Percentiles rank a stretch among this genome's conserved stretches.
Conservation (phyloP, 2,797 vertebrate genomes). For the Salmo trutta region DNA sequence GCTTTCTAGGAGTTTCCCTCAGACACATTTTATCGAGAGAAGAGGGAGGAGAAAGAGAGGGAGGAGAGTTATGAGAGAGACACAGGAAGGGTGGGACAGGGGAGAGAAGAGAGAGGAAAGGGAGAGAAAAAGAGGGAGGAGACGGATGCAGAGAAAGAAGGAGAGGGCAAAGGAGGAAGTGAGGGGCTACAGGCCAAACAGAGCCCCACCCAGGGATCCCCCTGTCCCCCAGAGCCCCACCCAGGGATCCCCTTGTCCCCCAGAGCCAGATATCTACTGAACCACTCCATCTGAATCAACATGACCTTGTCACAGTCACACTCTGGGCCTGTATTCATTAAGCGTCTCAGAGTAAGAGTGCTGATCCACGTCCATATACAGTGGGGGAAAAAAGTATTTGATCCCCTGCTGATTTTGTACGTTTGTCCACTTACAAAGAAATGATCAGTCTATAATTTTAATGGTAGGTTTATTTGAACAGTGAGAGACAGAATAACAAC, state of each 20-base stretch:
- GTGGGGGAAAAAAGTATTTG: too few species aligned
- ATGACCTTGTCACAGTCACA: neutral
- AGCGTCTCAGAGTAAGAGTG: neutral
- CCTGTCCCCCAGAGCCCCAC: neutral
- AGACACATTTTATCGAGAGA: neutral
- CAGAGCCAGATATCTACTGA: neutral
- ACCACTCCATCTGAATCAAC: neutral
- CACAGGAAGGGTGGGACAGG: neutral
- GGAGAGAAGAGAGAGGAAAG: neutral
- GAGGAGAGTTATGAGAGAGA: neutral
- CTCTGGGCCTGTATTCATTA: neutral
- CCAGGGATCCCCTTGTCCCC: neutral
- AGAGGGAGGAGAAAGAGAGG: constrained; percentile 4
- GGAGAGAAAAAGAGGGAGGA: neutral
- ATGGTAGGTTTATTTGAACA: too few species aligned
- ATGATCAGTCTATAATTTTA: too few species aligned
- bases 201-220: neutral
- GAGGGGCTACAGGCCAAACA: neutral
- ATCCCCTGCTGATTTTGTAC: too few species aligned
- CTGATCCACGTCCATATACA: neutral
- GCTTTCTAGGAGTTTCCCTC: constrained; percentile 10
- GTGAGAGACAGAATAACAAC: too few species aligned
- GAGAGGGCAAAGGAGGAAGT: neutral
- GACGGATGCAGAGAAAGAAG: neutral
- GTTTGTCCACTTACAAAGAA: too few species aligned